These are phyloP conservation scores for Pachypanchax playfairii DNA, from an alignment of 2,113 vertebrate genomes.

Conservation along the genomic window DNA sequence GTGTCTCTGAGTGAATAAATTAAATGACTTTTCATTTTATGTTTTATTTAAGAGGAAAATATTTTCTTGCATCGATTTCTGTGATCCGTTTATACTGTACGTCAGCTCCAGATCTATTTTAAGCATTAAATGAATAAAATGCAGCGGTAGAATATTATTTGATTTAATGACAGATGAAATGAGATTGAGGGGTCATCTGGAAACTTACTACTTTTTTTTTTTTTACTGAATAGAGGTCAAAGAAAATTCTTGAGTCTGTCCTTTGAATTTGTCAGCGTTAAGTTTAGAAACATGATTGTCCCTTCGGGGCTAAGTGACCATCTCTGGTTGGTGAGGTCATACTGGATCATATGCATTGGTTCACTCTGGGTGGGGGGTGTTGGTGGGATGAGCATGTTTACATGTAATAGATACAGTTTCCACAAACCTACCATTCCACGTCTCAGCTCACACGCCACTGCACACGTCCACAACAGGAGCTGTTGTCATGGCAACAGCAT, in stretches of 20 bases:
- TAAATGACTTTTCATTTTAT: background rate
- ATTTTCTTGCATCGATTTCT: background rate
- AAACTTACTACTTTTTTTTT: no score
- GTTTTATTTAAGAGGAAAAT: background rate
- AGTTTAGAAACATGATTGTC: constrained; percentile 6
- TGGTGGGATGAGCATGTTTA: constrained; percentile 32
- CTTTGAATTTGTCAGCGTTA: background rate
- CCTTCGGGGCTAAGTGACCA: background rate
- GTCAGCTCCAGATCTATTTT: background rate
- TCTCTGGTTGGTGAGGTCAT: constrained; percentile 37
- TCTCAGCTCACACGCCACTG: constrained; percentile 30
- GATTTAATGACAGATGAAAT: no score
- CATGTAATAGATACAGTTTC: constrained; percentile 60
- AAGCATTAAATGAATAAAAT: no score
- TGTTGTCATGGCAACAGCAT: constrained; percentile 34
- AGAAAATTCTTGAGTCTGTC: background rate
- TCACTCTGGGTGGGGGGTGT: constrained; percentile 31
- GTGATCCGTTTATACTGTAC: no score
- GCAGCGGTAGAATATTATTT: no score
- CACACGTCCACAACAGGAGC: constrained; percentile 28
- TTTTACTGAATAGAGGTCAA: no score
- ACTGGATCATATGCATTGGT: background rate
- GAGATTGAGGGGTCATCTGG: no score
- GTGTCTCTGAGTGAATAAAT: background rate
- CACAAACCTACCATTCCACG: constrained; percentile 30